These are phyloP conservation scores for Trichacis sp. DNA, from an alignment of 2,888 invertebrate genomes.

Conservation along the genomic window DNA sequence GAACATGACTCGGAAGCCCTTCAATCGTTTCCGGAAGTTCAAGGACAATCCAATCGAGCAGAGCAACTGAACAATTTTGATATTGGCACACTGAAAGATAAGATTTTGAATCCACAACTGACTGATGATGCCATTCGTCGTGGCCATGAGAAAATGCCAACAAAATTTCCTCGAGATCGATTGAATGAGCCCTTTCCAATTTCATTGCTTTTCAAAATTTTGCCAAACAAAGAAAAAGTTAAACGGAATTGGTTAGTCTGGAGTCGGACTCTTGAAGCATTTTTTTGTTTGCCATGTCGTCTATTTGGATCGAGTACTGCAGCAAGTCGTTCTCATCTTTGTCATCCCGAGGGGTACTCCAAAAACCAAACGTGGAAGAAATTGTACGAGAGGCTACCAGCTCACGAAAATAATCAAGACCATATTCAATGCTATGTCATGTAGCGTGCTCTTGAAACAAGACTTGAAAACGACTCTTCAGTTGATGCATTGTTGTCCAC, in stretches of 20 bases:
- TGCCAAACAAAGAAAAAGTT: conserved; percentile 12
- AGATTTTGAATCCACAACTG: conserved; percentile 7
- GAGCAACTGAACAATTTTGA: too few relatives aligned
- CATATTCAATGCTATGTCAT: conserved; percentile 6
- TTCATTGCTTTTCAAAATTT: conserved; percentile 7
- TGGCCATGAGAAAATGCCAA: conserved; percentile 9
- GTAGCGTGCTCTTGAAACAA: not conserved
- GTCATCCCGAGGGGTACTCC: not conserved
- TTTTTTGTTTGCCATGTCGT: conserved; percentile 17
- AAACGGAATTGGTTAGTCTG: conserved; percentile 15
- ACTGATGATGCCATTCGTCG: conserved; percentile 10
- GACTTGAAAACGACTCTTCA: not conserved
- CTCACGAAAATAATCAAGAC: conserved; percentile 3
- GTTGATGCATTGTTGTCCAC: not conserved
- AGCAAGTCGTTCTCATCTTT: conserved; percentile 3
- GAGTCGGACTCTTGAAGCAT: conserved; percentile 8
- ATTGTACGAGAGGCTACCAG: conserved; percentile 11
- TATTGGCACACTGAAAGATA: too few relatives aligned
- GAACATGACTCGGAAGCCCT: too few relatives aligned
- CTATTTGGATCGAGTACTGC: conserved; percentile 1
- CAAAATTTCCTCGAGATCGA: conserved; percentile 11
- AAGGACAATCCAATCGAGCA: too few relatives aligned
- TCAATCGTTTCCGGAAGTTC: too few relatives aligned
- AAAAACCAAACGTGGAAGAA: conserved; percentile 13
- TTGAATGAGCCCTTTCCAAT: conserved; percentile 2